Evolutionary conservation across 2,888 invertebrate species (phyloP), one percentile per base, ranked within the genome.

Genomic region (Eurois occulta): DNA sequence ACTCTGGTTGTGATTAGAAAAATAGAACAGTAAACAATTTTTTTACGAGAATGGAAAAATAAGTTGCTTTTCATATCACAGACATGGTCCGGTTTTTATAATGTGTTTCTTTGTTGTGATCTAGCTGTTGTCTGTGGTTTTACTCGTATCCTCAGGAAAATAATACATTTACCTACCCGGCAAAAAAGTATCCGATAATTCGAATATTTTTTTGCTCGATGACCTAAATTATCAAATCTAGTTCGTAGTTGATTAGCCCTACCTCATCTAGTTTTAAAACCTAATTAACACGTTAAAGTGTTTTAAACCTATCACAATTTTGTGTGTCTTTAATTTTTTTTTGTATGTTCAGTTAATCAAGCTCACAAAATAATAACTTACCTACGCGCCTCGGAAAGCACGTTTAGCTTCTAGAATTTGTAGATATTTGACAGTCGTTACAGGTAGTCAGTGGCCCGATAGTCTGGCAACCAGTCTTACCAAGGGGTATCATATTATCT

Each of bases 1-100:
- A 55, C 10, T 8, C 70, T 28, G 55, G 48, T 67, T 72, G 38
- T 69, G 70, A 77, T 86, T 70, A 79, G 83, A 72, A 86, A 84
- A 86, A 83, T 60, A n/a, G 32, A 72, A 43, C n/a, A 43, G 13
- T 74, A 60, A 52, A n/a, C 21, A 41, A 13, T 46, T 58, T 73
- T 77, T 70, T 46, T 62, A 11, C 0, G 24, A 24, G 8, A 28
- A 46, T 21, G 7, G 43, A 46, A 60, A 80, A 72, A 46, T 24
- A 58, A 28, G 21, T 28, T 48, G 28, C 16, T 55, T 75, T 67
- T 62, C 28, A 67, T 67, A 32, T 62, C n/a, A 46, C 24, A 16
- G 16, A 52, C 60, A 75, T 58, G 16, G 21, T 4, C 55, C 18
- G 38, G 32, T 35, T 58, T 72, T 46, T 65, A 46, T 73, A 46